These are phyloP conservation scores for Frankliniella intonsa DNA, from an alignment of 2,888 invertebrate genomes.

Conservation along the genomic window DNA sequence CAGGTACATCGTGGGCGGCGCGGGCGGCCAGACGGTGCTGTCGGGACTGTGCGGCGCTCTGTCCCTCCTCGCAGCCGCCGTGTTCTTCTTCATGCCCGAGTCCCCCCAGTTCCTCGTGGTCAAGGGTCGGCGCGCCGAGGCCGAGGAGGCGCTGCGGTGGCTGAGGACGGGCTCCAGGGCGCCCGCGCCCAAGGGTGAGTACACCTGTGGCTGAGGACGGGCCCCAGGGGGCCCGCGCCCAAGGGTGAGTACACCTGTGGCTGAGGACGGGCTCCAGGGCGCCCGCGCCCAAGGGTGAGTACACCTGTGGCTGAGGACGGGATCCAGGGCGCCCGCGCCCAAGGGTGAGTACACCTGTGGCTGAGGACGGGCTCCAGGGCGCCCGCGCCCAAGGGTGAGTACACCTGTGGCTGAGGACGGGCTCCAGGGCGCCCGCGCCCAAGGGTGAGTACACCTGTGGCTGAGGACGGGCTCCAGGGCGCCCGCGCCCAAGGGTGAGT, in stretches of 20 bases:
- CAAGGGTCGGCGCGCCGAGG: slow-evolving; percentile 8
- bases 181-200: not conserved
- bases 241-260: not conserved
- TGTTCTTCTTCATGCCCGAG: slow-evolving; percentile 19
- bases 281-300: not conserved
- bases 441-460: too few species aligned
- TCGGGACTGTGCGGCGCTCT: not conserved
- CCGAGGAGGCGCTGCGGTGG: slow-evolving; percentile 19
- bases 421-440: not conserved
- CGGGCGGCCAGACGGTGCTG: not conserved
- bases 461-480: not conserved
- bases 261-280: not conserved
- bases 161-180: not conserved
- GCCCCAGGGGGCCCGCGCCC: not conserved
- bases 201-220: not conserved
- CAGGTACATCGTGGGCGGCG: slow-evolving; percentile 5
- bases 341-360: not conserved
- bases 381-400: not conserved
- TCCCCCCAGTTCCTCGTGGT: slow-evolving; percentile 16
- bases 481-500: not conserved
- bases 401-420: slow-evolving; percentile 20
- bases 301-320: not conserved
- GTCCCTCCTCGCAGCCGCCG: not conserved
- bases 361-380: not conserved
- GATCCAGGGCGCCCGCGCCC: not conserved